Evolutionary conservation across 2,888 invertebrate species (phyloP).

Genomic region (Tiliacea citrago): DNA sequence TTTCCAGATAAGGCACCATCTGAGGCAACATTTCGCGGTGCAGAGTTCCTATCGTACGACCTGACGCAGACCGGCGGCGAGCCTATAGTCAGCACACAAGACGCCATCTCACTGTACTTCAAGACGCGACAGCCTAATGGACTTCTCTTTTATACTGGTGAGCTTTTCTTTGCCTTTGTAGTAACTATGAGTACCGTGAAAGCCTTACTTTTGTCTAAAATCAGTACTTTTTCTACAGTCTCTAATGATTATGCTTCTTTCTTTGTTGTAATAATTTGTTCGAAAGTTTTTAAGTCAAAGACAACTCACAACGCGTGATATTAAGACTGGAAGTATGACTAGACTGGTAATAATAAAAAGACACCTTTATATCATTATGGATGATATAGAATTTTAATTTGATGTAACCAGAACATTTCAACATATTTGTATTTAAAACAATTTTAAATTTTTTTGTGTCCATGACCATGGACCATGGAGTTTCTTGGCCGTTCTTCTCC

Average conservation of each 20-base stretch:
- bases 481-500: too few relatives aligned
- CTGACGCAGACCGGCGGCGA: conserved; percentile 96
- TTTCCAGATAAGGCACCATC: conserved; percentile 97
- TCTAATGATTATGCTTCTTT: neutral
- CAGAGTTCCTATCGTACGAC: conserved; percentile 97
- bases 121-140: conserved; percentile 98
- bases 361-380: too few relatives aligned
- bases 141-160: conserved; percentile 97
- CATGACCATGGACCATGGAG: too few relatives aligned
- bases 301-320: too few relatives aligned
- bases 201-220: conserved; percentile 23
- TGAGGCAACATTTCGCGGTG: conserved; percentile 97
- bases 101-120: conserved; percentile 97
- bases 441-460: too few relatives aligned
- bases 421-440: neutral
- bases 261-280: neutral
- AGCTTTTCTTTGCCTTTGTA: conserved; percentile 46
- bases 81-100: conserved; percentile 97
- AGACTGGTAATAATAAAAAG: neutral
- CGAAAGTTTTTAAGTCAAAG: neutral
- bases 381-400: too few relatives aligned
- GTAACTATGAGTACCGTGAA: conserved; percentile 17
- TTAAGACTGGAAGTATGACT: too few relatives aligned
- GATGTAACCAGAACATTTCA: neutral
- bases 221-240: neutral